Evolutionary conservation across 2,888 invertebrate genomes (phyloP), one percentile per base, ranked within the genome.

Genomic region (Tryphoninae sp.): DNA sequence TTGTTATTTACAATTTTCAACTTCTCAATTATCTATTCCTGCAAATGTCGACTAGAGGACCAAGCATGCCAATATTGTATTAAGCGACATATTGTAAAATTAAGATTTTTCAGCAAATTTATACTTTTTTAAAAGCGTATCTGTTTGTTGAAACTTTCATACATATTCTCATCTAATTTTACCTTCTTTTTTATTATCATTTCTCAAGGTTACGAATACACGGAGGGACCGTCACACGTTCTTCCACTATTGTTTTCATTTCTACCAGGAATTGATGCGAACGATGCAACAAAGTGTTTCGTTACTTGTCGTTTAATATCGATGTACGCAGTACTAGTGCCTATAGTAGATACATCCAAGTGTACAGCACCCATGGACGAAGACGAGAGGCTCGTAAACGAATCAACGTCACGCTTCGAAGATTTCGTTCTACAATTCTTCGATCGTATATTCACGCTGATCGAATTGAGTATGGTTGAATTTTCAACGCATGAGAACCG

Each of bases 251-350:
- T 98, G 13, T 94, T 96, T 89, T 95, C 96, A 0, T 94, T 96
- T 0, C 92, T 98, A 19, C 98, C 98, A 0, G 98, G 97, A 13
- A 95, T 98, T 59, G 98, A 98, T 91, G 95, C 97, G 0, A 98
- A 98, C 89, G 98, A 98, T 91, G 94, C 96, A 58, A 94, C 94
- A 84, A 96, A 96, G 91, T 95, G 95, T 26, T 92, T 95, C 71
- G 94, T 96, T 26, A 96, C 97, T 0, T 94, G 97, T 80, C 96
- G 96, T 87, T 95, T 97, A 88, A 95, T 98, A 74, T 94, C 96
- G 3, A 95, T 95, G 62, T 95, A 96, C 88, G 94, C 95, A 13
- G 95, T 95, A 84, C 94, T 97, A 93, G 95, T 98, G 33, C 97
- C 98, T 0, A 92, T 97, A 26, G 95, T 97, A 6, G 97, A 98